Base-by-base conservation (phyloP, 2,888 invertebrate genomes). In the Dicyrtoma fusca region DNA sequence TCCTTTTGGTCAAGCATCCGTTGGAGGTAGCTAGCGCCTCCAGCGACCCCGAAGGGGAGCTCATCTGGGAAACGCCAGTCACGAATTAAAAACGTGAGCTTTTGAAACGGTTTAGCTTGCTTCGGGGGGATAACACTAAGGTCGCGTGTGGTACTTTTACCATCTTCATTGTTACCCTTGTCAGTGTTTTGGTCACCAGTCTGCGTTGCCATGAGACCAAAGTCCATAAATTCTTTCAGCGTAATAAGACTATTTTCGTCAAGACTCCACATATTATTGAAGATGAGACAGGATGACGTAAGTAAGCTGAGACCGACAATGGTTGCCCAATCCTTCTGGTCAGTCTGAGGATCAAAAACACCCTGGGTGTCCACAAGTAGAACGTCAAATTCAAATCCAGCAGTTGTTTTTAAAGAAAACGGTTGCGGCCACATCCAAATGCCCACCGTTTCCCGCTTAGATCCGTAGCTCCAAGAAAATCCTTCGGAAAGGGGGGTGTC, bases 61-160 rank as follows among this genome's bases (percentile, higher is more conserved):
- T 34, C 21, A 85, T 98, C 97, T 1, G 73, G 74, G 49, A 45
- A 68, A 42, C 59, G 71, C 75, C 75, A 75, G 63, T 75, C 79
- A 6, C 80, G 65, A 21, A 80, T 73, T 8, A 80, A 72, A 44
- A 80, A 76, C 1, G 75, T 45, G 14, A 80, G 69, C 51, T 75
- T 70, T 44, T 80, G 80, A 26, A 79, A 79, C 0, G 77, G 82
- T 49, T 81, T 77, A 75, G 91, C 90, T 5, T 34, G 4, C n/a
- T n/a, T n/a, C n/a, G n/a, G n/a, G n/a, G n/a, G n/a, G n/a, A n/a
- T n/a, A n/a, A n/a, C n/a, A n/a, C n/a, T n/a, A n/a, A n/a, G n/a
- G n/a, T n/a, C n/a, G n/a, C n/a, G n/a, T n/a, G n/a, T n/a, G n/a
- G n/a, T n/a, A n/a, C n/a, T n/a, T n/a, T n/a, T n/a, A n/a, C n/a